These are phyloP conservation scores for Drosophila bocki DNA, from an alignment of 1,140 invertebrate genomes.

Conservation along the genomic window DNA sequence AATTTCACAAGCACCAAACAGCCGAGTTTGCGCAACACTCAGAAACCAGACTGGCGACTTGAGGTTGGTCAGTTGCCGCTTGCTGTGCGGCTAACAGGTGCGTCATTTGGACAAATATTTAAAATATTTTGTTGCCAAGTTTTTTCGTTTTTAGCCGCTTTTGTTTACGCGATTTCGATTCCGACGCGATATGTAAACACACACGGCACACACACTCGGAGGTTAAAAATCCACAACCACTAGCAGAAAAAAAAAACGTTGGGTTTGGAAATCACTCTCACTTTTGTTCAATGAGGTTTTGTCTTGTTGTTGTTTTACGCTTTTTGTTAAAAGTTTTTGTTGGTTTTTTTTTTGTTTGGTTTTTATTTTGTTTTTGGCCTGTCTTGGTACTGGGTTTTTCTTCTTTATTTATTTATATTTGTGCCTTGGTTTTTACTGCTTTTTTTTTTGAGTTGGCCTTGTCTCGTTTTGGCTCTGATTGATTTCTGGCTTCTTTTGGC, in stretches of 20 bases:
- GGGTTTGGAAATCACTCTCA: slow-evolving; percentile 84
- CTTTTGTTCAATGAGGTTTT: slow-evolving; percentile 79
- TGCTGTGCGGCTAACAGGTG: slow-evolving; percentile 15
- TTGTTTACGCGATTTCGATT: slow-evolving; percentile 50
- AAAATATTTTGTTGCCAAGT: slow-evolving; percentile 60
- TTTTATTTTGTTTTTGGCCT: slow-evolving; percentile 41
- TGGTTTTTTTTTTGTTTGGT: slow-evolving; percentile 27
- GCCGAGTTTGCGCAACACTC: slow-evolving; percentile 48
- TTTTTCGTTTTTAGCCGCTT: slow-evolving; percentile 34
- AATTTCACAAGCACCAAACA: slow-evolving; percentile 28
- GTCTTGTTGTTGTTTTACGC: slow-evolving; percentile 32
- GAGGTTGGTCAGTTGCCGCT: slow-evolving; percentile 45
- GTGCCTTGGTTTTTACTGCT: slow-evolving; percentile 32
- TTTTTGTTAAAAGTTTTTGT: slow-evolving; percentile 5
- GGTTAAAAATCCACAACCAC: slow-evolving; percentile 40
- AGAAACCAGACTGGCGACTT: slow-evolving; percentile 26
- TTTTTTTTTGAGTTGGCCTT: slow-evolving; percentile 55
- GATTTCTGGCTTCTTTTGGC: slow-evolving; percentile 43
- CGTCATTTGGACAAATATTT: slow-evolving; percentile 68
- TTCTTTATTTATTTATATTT: slow-evolving; percentile 39
- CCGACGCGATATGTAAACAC: slow-evolving; percentile 63
- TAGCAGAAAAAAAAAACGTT: slow-evolving; percentile 18
- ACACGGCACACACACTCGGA: slow-evolving; percentile 6
- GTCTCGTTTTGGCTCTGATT: slow-evolving; percentile 42
- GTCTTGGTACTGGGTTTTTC: slow-evolving; percentile 29